Base-by-base conservation (phyloP, 2,888 invertebrate genomes). In the Microctonus hyperodae region DNA sequence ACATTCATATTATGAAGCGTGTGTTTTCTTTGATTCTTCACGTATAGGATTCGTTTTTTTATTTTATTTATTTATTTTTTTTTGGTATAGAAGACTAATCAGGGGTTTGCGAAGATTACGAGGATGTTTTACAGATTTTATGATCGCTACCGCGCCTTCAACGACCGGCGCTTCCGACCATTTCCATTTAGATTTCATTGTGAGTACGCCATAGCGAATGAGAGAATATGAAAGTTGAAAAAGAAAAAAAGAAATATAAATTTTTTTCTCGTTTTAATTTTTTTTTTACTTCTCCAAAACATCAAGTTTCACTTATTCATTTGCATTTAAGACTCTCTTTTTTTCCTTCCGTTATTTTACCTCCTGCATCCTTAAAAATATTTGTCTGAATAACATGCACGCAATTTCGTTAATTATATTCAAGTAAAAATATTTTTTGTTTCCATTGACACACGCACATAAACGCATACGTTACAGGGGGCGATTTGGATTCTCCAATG, bases 61-160 rank as follows among this genome's bases (percentile, higher is more conserved):
- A 5, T 10, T 25, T 51, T 25, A 4, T n/a, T 51, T 25, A 11
- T 51, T 25, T 51, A 16, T 44, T 44, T 44, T 2, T 16, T 16
- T 5, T 44, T 9, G 4, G 16, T 40, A 13, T n/a, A n/a, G 13
- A 53, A 44, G 48, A 55, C 48, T 66, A 66, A 66, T 66, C 59
- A 60, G 44, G 60, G 60, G 28, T 66, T 62, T 50, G 68, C 55
- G 65, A 55, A 55, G 67, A 56, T 64, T 22, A 53, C 73, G 22
- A 69, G 67, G 64, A 84, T 83, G 83, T 79, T 77, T 76, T 83
- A 83, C 72, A 76, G 83, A 79, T 83, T 83, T 69, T 83, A 81
- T 86, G 83, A 82, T 78, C 79, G 81, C 65, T 81, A 84, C 81
- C 81, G 86, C 80, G 83, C 81, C 70, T 80, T 81, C 76, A 79